These are phyloP conservation scores for Lepidotrigona ventralis DNA, from an alignment of 1,140 invertebrate species.

Conservation along the genomic window DNA sequence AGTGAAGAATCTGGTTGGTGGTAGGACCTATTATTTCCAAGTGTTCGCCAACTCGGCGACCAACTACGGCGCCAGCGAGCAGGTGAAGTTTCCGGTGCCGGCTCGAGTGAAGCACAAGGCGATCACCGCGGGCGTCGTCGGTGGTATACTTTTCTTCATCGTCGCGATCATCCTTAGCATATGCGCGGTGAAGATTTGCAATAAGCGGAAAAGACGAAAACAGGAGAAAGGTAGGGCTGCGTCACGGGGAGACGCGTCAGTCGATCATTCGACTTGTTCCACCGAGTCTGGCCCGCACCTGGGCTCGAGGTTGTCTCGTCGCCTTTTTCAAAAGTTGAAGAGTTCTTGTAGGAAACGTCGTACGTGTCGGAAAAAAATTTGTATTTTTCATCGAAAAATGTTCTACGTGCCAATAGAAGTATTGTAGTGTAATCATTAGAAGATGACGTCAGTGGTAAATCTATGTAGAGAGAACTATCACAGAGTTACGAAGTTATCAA, in stretches of 20 bases:
- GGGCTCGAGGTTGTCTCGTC: conserved; percentile 57
- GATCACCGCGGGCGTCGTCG: conserved; percentile 95
- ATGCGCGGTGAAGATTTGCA: conserved; percentile 98
- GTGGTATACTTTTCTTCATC: conserved; percentile 97
- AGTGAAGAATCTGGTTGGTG: conserved; percentile 95
- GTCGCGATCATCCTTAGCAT: conserved; percentile 97
- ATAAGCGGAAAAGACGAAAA: conserved; percentile 96
- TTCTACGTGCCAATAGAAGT: too few species aligned
- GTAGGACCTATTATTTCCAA: conserved; percentile 93
- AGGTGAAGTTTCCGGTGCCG: conserved; percentile 92
- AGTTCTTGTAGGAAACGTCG: too few species aligned
- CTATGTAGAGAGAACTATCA: too few species aligned
- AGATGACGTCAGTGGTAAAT: too few species aligned
- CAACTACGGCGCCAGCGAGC: conserved; percentile 90
- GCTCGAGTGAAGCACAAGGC: conserved; percentile 94
- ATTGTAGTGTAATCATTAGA: too few species aligned
- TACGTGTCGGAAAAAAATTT: too few species aligned
- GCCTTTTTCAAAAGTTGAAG: neutral
- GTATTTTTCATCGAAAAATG: too few species aligned
- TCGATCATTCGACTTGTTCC: conserved; percentile 28
- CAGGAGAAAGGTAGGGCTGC: conserved; percentile 94
- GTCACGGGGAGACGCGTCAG: conserved; percentile 9
- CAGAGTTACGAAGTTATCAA: too few species aligned
- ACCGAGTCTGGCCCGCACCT: conserved; percentile 60
- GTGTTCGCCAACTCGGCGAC: conserved; percentile 92